Base-by-base conservation (phyloP, 2,797 vertebrate genomes). In the Pseudochirops corinnae region DNA sequence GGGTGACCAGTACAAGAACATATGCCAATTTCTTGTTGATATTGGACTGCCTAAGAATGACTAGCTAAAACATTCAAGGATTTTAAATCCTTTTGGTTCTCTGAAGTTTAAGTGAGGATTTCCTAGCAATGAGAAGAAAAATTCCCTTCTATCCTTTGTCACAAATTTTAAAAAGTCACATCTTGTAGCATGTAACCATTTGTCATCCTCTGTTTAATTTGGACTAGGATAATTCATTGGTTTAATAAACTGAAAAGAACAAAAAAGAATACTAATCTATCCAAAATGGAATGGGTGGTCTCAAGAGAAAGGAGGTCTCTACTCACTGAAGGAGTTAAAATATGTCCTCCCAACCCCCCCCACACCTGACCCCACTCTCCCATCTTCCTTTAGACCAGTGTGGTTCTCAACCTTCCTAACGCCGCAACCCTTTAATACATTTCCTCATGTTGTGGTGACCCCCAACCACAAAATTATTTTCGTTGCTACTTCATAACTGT, bases 1-100 rank as follows among this genome's bases (percentile, higher is more conserved):
- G 9, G 3, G 39, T 87, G 74, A 50, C 98, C 99, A 99, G 98
- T 99, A 99, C 97, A 99, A 99, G 98, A 99, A 99, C 99, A 99
- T 99, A 97, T 99, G 99, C 98, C 99, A 99, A 98, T 99, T 99
- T 98, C 99, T 99, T 28, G 98, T 99, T 50, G 74, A 46, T 33
- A 26, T 18, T 67, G 33, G 5, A 67, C 33, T 67, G 1, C 1
- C 33, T n/a, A 39, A 26, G 74, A 82, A 82, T 46, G n/a, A 82
- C n/a, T 26, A 82, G 39, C 18, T 55, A 21, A 24, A 82, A 99
- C 98, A 99, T 99, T 98, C 99, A 99, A 98, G 99, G 99, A 98
- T 99, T 99, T 98, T 99, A 99, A 98, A 98, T 98, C 98, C 98
- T 98, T 98, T 96, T 98, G 97, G 97, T 39, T 91, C 93, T 58